Conservation (phyloP, 2,888 invertebrate species). For the Rambutsinella grinnellia region DNA sequence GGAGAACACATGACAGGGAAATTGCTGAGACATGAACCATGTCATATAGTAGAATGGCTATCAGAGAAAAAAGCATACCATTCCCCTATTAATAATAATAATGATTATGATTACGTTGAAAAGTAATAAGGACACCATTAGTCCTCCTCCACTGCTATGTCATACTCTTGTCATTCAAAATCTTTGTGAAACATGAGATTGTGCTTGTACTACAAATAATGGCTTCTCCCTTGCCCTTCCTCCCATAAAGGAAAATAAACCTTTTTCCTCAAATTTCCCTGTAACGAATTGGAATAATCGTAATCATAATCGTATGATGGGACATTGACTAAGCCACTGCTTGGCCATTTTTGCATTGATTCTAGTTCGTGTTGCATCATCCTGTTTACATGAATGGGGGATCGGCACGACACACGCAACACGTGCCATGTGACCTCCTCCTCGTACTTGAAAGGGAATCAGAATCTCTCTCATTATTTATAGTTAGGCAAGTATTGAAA, state of each 20-base stretch:
- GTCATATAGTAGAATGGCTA: no score
- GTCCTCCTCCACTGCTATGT: constrained; percentile 1
- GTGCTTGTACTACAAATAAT: constrained; percentile 27
- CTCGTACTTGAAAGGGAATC: neutral
- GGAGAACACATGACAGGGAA: neutral
- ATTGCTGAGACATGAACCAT: no score
- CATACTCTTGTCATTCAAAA: neutral
- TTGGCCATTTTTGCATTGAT: neutral
- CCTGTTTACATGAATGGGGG: constrained; percentile 12
- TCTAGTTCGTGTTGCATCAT: neutral
- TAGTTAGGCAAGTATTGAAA: neutral
- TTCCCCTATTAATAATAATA: constrained; percentile 10
- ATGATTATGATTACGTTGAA: neutral
- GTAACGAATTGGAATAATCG: neutral
- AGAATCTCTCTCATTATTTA: constrained; percentile 20
- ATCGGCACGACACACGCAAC: constrained; percentile 24
- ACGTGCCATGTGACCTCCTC: constrained; percentile 48
- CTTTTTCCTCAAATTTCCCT: neutral
- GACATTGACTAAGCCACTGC: neutral
- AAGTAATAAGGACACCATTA: constrained; percentile 12
- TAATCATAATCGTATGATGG: neutral
- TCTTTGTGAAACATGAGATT: constrained; percentile 33
- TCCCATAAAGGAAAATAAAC: neutral
- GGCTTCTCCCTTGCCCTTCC: constrained; percentile 17
- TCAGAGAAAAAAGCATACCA: neutral